Conservation (phyloP, 2,113 vertebrate genomes). For the Phocoena sinus region DNA sequence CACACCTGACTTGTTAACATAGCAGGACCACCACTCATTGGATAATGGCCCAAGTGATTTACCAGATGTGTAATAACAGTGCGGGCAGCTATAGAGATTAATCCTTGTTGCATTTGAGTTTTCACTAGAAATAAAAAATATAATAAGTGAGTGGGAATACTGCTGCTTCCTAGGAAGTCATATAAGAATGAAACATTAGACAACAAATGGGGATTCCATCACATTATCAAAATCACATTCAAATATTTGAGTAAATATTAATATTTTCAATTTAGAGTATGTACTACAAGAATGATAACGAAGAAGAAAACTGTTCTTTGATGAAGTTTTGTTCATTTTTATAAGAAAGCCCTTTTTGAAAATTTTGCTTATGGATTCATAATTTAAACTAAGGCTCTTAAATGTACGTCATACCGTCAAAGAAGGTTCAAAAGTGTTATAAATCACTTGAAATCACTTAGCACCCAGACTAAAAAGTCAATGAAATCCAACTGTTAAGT, state of each 20-base stretch:
- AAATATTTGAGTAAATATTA: constrained; percentile 38
- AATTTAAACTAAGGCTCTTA: constrained; percentile 49
- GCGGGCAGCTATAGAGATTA: constrained; percentile 96
- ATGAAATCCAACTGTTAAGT: constrained; percentile 26
- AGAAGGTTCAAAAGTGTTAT: constrained; percentile 26
- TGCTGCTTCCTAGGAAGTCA: constrained; percentile 29
- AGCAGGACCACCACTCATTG: constrained; percentile 96
- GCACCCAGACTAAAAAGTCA: constrained; percentile 28
- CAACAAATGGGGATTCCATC: neutral
- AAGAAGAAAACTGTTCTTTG: neutral
- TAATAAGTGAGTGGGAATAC: neutral
- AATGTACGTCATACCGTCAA: neutral
- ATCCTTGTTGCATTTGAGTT: constrained; percentile 94
- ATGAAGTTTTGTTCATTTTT: constrained; percentile 26
- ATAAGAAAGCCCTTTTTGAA: constrained; percentile 1
- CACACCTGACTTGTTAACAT: constrained; percentile 98
- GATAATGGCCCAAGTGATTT: constrained; percentile 97
- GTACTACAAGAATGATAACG: neutral
- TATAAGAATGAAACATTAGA: constrained; percentile 22
- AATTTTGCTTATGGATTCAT: constrained; percentile 22
- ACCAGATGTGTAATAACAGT: constrained; percentile 98
- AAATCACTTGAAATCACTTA: constrained; percentile 47
- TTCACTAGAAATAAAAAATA: constrained; percentile 86
- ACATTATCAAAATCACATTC: constrained; percentile 16
- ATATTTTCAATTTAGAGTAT: constrained; percentile 2